Percentiles rank a stretch among this genome's conserved stretches.
Evolutionary conservation across 2,797 vertebrate genomes (phyloP).

Genomic region (Sebastiscus tertius): DNA sequence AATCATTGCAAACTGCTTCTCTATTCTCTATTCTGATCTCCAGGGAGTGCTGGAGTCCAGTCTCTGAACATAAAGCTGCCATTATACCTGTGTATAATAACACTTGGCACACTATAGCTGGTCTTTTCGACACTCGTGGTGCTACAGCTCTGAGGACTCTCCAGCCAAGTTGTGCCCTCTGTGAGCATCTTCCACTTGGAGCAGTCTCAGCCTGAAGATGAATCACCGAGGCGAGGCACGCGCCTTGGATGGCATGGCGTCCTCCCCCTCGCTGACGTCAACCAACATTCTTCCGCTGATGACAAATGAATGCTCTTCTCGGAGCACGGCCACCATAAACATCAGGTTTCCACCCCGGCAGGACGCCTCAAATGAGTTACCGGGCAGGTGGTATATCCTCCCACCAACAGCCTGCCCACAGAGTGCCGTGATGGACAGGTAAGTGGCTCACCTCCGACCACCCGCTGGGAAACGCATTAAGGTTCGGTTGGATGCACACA

Average conservation of each 20-base stretch:
- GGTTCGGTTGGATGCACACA: conserved; percentile 29
- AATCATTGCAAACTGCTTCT: conserved; percentile 48
- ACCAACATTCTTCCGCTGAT: conserved; percentile 51
- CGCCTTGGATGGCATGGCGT: neutral
- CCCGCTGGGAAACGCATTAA: conserved; percentile 42
- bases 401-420: conserved; percentile 49
- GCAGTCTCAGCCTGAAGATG: conserved; percentile 53
- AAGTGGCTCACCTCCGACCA: conserved; percentile 29
- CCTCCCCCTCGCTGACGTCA: conserved; percentile 46
- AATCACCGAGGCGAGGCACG: conserved; percentile 49
- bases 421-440: conserved; percentile 42
- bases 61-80: conserved; percentile 48
- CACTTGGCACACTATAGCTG: conserved; percentile 31
- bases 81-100: conserved; percentile 59
- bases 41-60: conserved; percentile 47
- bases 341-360: conserved; percentile 63
- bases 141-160: conserved; percentile 33
- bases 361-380: conserved; percentile 65
- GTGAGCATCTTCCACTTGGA: conserved; percentile 43
- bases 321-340: conserved; percentile 62
- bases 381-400: conserved; percentile 59
- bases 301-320: conserved; percentile 69
- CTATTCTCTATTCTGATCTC: conserved; percentile 35
- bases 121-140: conserved; percentile 20
- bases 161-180: conserved; percentile 37